Base-by-base conservation (phyloP, 2,113 vertebrate species). In the Triplophysa tibetana region DNA sequence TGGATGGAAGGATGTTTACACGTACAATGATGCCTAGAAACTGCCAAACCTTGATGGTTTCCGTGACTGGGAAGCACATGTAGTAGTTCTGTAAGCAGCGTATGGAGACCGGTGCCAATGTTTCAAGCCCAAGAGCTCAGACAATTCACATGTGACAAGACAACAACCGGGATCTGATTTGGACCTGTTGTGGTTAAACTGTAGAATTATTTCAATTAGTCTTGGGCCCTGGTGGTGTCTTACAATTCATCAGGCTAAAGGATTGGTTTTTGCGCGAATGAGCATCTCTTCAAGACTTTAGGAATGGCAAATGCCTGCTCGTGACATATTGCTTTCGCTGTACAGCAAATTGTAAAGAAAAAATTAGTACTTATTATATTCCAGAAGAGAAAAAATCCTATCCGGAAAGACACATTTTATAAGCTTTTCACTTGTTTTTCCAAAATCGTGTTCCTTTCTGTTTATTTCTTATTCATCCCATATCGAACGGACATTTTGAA, bases 301-400 rank as follows among this genome's bases (percentile, higher is more conserved):
- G 77, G 50, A 78, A 65, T 26, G 50, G 66, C 76, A 72, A 21
- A 61, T 19, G 33, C 67, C 60, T 61, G 70, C 64, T 80, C 48
- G 24, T 66, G 68, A 26, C 61, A 72, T 75, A 56, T 74, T 83
- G 83, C 52, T 68, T 69, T 75, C 68, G 60, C 85, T 91, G 88
- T 91, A 90, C 84, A 81, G 79, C 64, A 88, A 88, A 83, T 41
- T 92, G 90, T 92, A 90, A 90, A 92, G 89, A 91, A 45, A 77
- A 77, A 52, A 65, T 33, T 52, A 54, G 38, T 77, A 62, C 41
- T 5, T 75, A 75, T 48, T 63, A 89, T 90, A 68, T 50, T 87
- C 75, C 80, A 82, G 80, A 87, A 48, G 85, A 86, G 74, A 86
- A 48, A 43, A 80, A 38, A 65, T 64, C 45, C 26, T 70, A 33